Percentiles rank a stretch among this genome's conserved stretches.
Conservation (phyloP, 1,140 invertebrate species). For the Caenorhabditis remanei region DNA sequence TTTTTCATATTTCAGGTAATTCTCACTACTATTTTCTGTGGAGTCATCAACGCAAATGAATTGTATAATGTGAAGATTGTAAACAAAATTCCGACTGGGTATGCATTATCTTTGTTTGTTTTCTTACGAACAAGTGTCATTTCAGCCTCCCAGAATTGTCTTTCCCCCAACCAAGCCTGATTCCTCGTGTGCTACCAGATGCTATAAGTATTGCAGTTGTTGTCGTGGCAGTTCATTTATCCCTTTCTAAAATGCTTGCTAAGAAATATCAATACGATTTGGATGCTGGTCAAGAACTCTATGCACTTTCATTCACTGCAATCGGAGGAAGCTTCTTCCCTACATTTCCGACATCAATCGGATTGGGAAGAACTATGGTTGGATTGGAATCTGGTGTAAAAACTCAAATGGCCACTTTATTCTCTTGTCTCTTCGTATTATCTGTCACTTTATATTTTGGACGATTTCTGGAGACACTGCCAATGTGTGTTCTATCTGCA, state of each 20-base stretch:
- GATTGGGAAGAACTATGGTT: slow-evolving; percentile 75
- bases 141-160: slow-evolving; percentile 76
- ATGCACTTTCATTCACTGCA: slow-evolving; percentile 72
- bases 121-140: neutral
- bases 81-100: slow-evolving; percentile 73
- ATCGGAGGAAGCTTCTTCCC: slow-evolving; percentile 74
- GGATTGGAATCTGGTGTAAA: slow-evolving; percentile 74
- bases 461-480: slow-evolving; percentile 69
- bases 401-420: slow-evolving; percentile 70
- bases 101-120: neutral
- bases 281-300: slow-evolving; percentile 79
- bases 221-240: slow-evolving; percentile 80
- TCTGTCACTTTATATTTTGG: slow-evolving; percentile 75
- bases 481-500: slow-evolving; percentile 76
- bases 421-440: slow-evolving; percentile 70
- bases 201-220: slow-evolving; percentile 80
- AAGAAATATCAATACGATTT: slow-evolving; percentile 79
- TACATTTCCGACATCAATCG: slow-evolving; percentile 73
- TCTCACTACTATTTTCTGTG: slow-evolving; percentile 72
- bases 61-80: slow-evolving; percentile 72
- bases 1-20: slow-evolving; percentile 68
- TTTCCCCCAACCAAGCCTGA: slow-evolving; percentile 75
- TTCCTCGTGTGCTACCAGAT: slow-evolving; percentile 76
- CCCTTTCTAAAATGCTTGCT: slow-evolving; percentile 80
- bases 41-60: slow-evolving; percentile 70